phyloP scores from a whole-genome alignment of 2,113 vertebrate species.

The Mormoops blainvillei region DNA sequence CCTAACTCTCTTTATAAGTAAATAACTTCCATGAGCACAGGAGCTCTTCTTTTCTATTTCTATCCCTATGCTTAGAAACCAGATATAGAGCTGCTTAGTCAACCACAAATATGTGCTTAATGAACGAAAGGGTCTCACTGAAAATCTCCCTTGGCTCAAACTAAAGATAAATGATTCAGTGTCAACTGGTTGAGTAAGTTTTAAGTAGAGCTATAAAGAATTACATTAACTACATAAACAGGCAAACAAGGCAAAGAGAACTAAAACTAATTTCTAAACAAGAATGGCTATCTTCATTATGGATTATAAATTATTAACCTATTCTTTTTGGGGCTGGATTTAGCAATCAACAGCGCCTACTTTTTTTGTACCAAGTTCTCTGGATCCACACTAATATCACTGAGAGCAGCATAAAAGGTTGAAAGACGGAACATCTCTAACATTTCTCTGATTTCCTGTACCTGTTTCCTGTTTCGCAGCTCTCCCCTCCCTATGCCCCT shows the following conservation, averaged over 20 bases:
- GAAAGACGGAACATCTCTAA: neutral
- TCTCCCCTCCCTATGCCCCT: neutral
- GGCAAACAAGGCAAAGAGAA: neutral
- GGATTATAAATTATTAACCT: constrained; percentile 31
- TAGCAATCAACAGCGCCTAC: neutral
- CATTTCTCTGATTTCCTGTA: neutral
- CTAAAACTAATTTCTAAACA: constrained; percentile 26
- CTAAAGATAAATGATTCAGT: neutral
- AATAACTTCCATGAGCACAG: neutral
- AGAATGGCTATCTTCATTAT: neutral
- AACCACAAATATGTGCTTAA: neutral
- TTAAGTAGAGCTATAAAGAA: neutral
- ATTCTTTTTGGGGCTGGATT: neutral
- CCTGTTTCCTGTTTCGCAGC: neutral
- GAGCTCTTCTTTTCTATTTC: neutral
- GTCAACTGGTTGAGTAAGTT: neutral
- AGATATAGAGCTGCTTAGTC: neutral
- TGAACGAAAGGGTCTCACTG: neutral
- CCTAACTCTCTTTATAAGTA: neutral
- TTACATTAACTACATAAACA: constrained; percentile 23
- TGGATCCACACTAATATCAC: neutral
- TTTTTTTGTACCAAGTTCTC: neutral
- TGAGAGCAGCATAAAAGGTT: neutral
- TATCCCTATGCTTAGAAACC: neutral
- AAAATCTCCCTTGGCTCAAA: neutral